Conservation (phyloP, 2,888 invertebrate genomes). For the Pristionchus fissidentatus region DNA sequence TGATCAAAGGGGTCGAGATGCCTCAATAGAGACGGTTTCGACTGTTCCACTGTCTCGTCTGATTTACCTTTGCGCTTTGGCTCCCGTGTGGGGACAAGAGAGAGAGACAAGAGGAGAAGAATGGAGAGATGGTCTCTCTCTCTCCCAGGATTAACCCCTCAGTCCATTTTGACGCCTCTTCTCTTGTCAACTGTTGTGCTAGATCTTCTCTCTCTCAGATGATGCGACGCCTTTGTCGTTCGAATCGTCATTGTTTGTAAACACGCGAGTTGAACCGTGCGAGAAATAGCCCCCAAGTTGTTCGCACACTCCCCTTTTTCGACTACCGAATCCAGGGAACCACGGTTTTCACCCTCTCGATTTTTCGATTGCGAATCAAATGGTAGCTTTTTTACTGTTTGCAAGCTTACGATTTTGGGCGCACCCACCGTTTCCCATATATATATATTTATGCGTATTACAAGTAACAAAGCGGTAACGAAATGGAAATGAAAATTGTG, state of each 20-base stretch:
- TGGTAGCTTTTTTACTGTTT: no score
- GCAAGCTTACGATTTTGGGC: no score
- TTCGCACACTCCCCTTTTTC: no score
- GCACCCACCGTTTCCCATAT: no score
- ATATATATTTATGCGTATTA: no score
- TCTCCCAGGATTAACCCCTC: not conserved
- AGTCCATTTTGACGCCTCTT: constrained; percentile 3
- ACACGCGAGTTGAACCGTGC: constrained; percentile 1
- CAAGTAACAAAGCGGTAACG: no score
- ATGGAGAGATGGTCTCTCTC: not conserved
- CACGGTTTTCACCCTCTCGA: no score
- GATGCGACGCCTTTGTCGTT: not conserved
- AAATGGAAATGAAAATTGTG: no score
- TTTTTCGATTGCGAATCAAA: no score
- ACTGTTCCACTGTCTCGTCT: not conserved
- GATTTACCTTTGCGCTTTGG: constrained; percentile 39
- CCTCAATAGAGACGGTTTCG: constrained; percentile 28
- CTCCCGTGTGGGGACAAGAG: not conserved
- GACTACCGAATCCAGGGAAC: no score
- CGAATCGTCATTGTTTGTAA: not conserved
- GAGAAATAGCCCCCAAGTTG: no score
- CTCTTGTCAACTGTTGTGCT: constrained; percentile 38
- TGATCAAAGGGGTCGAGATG: no score
- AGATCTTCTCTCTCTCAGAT: constrained; percentile 9
- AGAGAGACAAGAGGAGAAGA: constrained; percentile 31